Base-by-base conservation (phyloP, 1,140 invertebrate genomes). In the Habropoda laboriosa region DNA sequence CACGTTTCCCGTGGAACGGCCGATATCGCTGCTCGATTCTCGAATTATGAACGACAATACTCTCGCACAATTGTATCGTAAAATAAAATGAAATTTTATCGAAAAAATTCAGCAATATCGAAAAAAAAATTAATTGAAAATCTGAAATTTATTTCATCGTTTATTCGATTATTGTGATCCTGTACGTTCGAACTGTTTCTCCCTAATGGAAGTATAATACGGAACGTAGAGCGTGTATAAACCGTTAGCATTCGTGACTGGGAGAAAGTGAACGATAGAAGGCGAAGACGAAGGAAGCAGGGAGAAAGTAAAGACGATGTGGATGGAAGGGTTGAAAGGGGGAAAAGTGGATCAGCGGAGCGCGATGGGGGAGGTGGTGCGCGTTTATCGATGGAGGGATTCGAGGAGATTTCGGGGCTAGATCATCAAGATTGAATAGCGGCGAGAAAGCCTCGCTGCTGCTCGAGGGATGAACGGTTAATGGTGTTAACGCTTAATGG, bases 31-130 rank as follows among this genome's bases (percentile, higher is more conserved):
- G 18, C 35, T 42, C 40, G 53, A 81, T 74, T 24, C 30, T 57
- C 55, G 24, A 70, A 85, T 87, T 83, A 77, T 68, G 40, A 81
- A 78, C 67, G 76, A 57, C n/a, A n/a, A n/a, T n/a, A n/a, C n/a
- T n/a, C n/a, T n/a, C n/a, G n/a, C n/a, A n/a, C n/a, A n/a, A n/a
- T n/a, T n/a, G n/a, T n/a, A n/a, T n/a, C n/a, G n/a, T n/a, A n/a
- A n/a, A n/a, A n/a, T n/a, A n/a, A n/a, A n/a, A n/a, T n/a, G n/a
- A n/a, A n/a, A n/a, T n/a, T n/a, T n/a, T n/a, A n/a, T n/a, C n/a
- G n/a, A n/a, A n/a, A n/a, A n/a, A n/a, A n/a, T n/a, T n/a, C n/a
- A n/a, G n/a, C n/a, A n/a, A n/a, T n/a, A n/a, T n/a, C n/a, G n/a
- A n/a, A n/a, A n/a, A n/a, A n/a, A n/a, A n/a, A n/a, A n/a, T n/a